Evolutionary conservation across 2,888 invertebrate genomes (phyloP).

Genomic region (Drosophila antonietae): DNA sequence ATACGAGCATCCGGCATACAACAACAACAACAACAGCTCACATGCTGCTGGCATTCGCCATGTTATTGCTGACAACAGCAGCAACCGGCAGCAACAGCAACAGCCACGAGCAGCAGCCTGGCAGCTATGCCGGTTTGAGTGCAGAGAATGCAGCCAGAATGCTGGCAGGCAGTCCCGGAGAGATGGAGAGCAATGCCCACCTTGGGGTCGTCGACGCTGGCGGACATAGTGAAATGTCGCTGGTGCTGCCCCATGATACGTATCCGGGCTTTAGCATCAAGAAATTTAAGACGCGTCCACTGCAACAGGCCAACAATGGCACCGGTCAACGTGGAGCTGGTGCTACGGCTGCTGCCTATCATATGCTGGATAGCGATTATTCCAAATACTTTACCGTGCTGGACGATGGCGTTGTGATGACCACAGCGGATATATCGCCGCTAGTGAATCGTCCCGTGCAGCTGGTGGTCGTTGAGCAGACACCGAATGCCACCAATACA

Average conservation of each 20-base stretch:
- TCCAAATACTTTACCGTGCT: constrained; percentile 94
- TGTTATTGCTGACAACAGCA: constrained; percentile 8
- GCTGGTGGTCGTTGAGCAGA: constrained; percentile 92
- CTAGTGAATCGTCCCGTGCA: constrained; percentile 92
- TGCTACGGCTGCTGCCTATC: constrained; percentile 85
- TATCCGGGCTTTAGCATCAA: constrained; percentile 95
- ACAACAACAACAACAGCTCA: constrained; percentile 9
- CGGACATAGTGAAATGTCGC: constrained; percentile 81
- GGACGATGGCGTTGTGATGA: constrained; percentile 95
- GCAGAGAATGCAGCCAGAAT: constrained; percentile 80
- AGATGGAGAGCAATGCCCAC: constrained; percentile 39
- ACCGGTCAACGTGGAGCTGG: constrained; percentile 17
- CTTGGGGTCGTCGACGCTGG: background rate
- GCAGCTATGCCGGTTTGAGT: constrained; percentile 69
- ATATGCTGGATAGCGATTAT: constrained; percentile 91
- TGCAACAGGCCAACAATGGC: constrained; percentile 45
- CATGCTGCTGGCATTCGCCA: constrained; percentile 24
- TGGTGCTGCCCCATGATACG: constrained; percentile 94
- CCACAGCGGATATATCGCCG: constrained; percentile 93
- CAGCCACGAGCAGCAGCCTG: constrained; percentile 8
- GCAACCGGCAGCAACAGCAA: constrained; percentile 17
- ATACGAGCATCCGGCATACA: constrained; percentile 13
- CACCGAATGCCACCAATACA: constrained; percentile 91
- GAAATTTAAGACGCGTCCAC: constrained; percentile 87
- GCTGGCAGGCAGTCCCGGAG: constrained; percentile 74